Base-by-base conservation (phyloP, 2,113 vertebrate genomes). In the Aleadryas rufinucha region DNA sequence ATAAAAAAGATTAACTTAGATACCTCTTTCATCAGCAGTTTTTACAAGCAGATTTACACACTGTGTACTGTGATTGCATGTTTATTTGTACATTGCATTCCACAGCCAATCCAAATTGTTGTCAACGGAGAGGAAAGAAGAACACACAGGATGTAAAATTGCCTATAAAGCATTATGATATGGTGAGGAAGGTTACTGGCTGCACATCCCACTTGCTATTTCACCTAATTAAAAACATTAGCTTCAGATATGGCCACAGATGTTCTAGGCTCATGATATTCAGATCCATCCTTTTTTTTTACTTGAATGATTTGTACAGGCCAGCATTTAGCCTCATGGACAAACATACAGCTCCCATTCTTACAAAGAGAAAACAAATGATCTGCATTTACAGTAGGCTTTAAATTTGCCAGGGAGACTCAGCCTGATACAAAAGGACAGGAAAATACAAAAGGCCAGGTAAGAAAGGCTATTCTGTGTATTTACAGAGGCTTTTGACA, bases 151-250 rank as follows among this genome's bases (percentile, higher is more conserved):
- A 78, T 84, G 60, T 90, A 94, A 97, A 96, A 97, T 37, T 90
- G 77, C 82, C 87, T 70, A 77, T 96, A 96, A 97, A 97, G 66
- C 11, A 63, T 93, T 93, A 93, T 53, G 91, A 56, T 60, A 24
- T 33, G 39, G 26, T 42, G 33, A 90, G 69, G 61, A 97, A 42
- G 57, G 53, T 92, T 96, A 95, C 64, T 49, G 66, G 41, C 44
- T 93, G 68, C 70, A 35, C 65, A 75, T 84, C 70, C 47, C 41
- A 53, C 13, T 90, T 84, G 75, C 66, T 93, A 26, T 94, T 96
- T 80, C 1, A 7, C 85, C 53, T 89, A 93, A 97, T 96, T 95
- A 52, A 45, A 96, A 91, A 93, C 93, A 93, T 93, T 89, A 93
- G 26, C 87, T 96, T 89, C 8, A 70, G 93, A 93, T 94, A 49